Evolutionary conservation across 1,140 invertebrate species (phyloP).

Genomic region (Babylonia areolata): DNA sequence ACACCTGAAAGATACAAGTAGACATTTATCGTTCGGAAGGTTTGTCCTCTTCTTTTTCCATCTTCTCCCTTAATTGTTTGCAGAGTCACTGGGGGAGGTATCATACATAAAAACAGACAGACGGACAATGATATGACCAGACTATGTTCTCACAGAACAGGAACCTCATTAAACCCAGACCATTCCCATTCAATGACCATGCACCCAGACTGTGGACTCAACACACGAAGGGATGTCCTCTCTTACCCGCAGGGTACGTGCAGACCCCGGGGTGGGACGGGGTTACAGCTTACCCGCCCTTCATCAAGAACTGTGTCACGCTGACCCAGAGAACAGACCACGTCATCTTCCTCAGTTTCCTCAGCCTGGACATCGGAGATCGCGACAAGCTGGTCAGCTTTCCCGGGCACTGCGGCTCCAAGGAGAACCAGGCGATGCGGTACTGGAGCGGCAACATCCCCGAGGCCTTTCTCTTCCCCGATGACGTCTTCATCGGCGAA

Average conservation of each 20-base stretch:
- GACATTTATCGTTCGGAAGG: too few species aligned
- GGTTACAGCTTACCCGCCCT: neutral
- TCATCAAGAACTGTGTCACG: constrained; percentile 14
- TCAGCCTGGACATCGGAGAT: neutral
- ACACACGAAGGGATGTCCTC: neutral
- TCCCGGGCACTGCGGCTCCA: neutral
- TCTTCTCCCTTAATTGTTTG: too few species aligned
- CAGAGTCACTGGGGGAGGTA: neutral
- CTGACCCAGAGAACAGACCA: neutral
- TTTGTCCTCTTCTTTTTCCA: too few species aligned
- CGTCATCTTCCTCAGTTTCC: neutral
- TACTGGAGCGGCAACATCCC: neutral
- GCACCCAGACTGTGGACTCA: too few species aligned
- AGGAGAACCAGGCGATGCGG: neutral
- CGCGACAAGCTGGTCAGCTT: neutral
- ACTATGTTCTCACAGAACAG: too few species aligned
- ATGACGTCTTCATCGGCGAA: neutral
- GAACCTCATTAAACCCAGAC: too few species aligned
- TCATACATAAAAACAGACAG: too few species aligned
- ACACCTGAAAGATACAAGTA: too few species aligned
- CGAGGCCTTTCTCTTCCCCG: neutral
- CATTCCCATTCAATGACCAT: too few species aligned
- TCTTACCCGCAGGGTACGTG: neutral
- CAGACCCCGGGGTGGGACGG: constrained; percentile 18
- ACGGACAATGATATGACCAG: too few species aligned